Evolutionary conservation across 2,113 vertebrate species (phyloP).

Genomic region (Catharus minimus): DNA sequence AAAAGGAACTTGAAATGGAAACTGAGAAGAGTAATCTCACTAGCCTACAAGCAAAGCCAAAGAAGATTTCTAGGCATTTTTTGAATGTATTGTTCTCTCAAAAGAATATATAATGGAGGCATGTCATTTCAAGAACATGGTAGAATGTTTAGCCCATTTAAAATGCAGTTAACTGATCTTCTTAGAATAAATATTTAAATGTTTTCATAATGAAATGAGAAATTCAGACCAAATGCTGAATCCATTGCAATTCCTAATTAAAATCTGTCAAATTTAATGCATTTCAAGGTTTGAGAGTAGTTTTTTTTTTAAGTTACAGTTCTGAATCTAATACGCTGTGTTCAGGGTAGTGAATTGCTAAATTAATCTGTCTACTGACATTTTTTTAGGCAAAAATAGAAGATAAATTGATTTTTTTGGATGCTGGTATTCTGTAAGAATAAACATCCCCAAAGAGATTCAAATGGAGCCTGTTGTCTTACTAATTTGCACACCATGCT

Average conservation of each 20-base stretch:
- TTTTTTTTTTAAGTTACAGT: not conserved
- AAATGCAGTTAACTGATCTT: not conserved
- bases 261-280: not conserved
- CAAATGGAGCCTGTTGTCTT: not conserved
- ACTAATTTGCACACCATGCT: not conserved
- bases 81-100: not conserved
- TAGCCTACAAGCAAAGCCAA: not conserved
- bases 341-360: not conserved
- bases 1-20: not conserved
- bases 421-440: not conserved
- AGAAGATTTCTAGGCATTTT: not conserved
- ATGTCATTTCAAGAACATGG: not conserved
- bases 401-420: slow-evolving; percentile 15
- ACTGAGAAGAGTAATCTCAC: not conserved
- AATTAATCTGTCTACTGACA: not conserved
- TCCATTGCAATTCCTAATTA: not conserved
- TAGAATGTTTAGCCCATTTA: not conserved
- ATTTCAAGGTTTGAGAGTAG: not conserved
- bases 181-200: not conserved
- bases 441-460: slow-evolving; percentile 22
- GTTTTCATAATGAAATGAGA: not conserved
- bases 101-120: not conserved
- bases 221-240: not conserved
- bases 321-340: not conserved
- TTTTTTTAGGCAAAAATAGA: slow-evolving; percentile 14